Conservation (phyloP, 2,113 vertebrate species). For the Notarius quadriscutis region DNA sequence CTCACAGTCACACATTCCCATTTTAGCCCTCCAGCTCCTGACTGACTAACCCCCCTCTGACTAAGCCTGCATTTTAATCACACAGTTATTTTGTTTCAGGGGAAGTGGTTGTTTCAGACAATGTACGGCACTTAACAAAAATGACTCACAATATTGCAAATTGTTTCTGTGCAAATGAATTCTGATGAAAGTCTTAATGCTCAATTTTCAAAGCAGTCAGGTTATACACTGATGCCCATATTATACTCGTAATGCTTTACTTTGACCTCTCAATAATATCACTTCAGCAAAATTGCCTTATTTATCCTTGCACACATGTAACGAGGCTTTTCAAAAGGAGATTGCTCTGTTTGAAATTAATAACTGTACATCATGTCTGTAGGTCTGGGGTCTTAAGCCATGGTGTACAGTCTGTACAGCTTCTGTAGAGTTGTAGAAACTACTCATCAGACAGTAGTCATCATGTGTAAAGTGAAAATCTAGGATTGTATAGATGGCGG, state of each 20-base stretch:
- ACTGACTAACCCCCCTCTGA: constrained; percentile 38
- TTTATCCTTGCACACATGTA: neutral
- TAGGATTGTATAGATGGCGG: too few species aligned
- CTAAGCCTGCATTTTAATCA: constrained; percentile 43
- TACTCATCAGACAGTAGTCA: too few species aligned
- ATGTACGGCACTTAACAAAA: constrained; percentile 13
- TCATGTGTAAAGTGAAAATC: neutral
- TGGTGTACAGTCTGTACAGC: neutral
- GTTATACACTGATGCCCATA: neutral
- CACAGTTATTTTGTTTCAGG: constrained; percentile 20
- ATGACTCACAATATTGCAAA: constrained; percentile 12
- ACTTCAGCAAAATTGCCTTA: neutral
- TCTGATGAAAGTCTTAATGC: constrained; percentile 11
- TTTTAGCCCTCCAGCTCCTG: constrained; percentile 34
- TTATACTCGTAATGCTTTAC: neutral
- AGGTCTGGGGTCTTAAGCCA: neutral
- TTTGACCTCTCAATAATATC: neutral
- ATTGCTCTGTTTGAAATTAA: neutral
- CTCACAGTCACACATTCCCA: constrained; percentile 23
- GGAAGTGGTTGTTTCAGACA: constrained; percentile 34
- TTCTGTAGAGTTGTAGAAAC: neutral
- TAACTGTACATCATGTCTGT: neutral
- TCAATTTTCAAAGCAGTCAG: neutral
- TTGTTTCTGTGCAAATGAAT: constrained; percentile 31
- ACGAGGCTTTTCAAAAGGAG: neutral